Evolutionary conservation across 1,140 invertebrate genomes (phyloP).

Genomic region (Mactra quadrangularis): DNA sequence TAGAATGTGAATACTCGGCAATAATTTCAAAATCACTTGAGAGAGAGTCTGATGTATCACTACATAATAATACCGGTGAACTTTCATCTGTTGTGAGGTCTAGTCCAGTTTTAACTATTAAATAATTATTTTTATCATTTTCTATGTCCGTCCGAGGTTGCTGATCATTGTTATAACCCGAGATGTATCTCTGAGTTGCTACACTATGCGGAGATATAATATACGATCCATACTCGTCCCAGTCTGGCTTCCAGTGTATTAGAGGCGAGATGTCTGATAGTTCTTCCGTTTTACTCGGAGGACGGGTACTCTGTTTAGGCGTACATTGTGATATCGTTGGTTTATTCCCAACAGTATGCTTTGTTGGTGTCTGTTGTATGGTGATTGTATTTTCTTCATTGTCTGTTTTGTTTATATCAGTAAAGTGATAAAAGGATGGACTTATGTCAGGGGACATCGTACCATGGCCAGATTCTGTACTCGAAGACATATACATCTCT

Average conservation of each 20-base stretch:
- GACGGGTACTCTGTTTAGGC: not conserved
- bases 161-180: not conserved
- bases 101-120: too few relatives aligned
- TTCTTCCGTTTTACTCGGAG: too few relatives aligned
- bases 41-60: not conserved
- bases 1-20: constrained; percentile 10
- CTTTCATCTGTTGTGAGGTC: not conserved
- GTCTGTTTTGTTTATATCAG: too few relatives aligned
- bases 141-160: not conserved
- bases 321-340: not conserved
- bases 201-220: constrained; percentile 42
- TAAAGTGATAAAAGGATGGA: constrained; percentile 1
- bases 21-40: constrained; percentile 43
- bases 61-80: not conserved
- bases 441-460: constrained; percentile 15
- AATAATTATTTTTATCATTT: not conserved
- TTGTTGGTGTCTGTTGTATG: too few relatives aligned
- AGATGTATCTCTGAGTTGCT: constrained; percentile 37
- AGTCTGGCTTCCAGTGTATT: constrained; percentile 43
- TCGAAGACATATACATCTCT: constrained; percentile 47
- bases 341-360: too few relatives aligned
- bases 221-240: constrained; percentile 54
- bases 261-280: constrained; percentile 18
- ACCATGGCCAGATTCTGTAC: constrained; percentile 36
- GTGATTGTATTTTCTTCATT: too few relatives aligned